phyloP scores from a whole-genome alignment of 1,140 invertebrate species.

The Panagrolaimus sp. region DNA sequence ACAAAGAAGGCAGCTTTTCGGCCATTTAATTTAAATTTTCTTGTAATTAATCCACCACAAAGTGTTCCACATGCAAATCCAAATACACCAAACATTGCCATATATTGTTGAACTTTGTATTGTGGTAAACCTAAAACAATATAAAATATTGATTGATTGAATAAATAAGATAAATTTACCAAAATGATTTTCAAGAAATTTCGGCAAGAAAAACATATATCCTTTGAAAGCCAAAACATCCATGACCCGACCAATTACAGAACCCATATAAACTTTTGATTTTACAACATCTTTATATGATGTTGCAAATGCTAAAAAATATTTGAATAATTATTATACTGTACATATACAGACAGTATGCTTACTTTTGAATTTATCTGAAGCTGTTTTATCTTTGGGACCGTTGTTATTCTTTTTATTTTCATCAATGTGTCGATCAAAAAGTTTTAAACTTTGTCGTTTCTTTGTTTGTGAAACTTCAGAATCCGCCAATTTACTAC shows the following conservation, averaged over 20 bases:
- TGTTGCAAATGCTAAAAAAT: constrained; percentile 35
- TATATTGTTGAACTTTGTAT: constrained; percentile 55
- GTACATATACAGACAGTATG: background rate
- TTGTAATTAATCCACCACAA: constrained; percentile 41
- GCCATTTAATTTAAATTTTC: constrained; percentile 48
- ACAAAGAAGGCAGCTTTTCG: constrained; percentile 51
- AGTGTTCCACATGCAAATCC: constrained; percentile 53
- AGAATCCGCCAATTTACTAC: constrained; percentile 2
- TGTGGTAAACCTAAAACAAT: constrained; percentile 59
- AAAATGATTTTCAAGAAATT: constrained; percentile 58
- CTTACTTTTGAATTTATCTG: background rate
- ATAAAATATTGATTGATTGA: constrained; percentile 59
- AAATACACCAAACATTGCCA: constrained; percentile 57
- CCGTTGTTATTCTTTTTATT: constrained; percentile 21
- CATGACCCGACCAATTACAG: constrained; percentile 48
- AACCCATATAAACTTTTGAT: constrained; percentile 51
- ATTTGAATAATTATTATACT: too few relatives aligned
- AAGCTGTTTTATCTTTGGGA: background rate
- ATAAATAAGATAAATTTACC: constrained; percentile 58
- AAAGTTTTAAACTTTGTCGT: constrained; percentile 36
- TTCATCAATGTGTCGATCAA: constrained; percentile 49
- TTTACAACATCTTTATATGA: constrained; percentile 37
- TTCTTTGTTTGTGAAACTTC: constrained; percentile 17
- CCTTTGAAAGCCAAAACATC: constrained; percentile 58
- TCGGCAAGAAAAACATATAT: constrained; percentile 57